These are phyloP conservation scores for Cynopterus sphinx DNA, from an alignment of 2,797 vertebrate genomes.

Conservation along the genomic window DNA sequence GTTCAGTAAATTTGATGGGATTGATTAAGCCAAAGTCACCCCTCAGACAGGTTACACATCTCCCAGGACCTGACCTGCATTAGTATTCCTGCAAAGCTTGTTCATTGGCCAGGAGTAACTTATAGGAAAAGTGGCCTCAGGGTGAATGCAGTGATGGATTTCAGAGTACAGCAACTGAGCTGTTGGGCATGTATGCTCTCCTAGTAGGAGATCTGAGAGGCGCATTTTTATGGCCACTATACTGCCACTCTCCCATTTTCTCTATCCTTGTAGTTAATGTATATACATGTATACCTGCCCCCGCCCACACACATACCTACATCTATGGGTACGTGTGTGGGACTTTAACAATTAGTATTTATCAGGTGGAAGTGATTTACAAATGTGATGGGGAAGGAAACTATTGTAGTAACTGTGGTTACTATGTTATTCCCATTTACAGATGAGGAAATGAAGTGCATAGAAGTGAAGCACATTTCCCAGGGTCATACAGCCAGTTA, in stretches of 20 bases:
- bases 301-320: too few species aligned
- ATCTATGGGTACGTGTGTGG: background rate
- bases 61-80: background rate
- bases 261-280: background rate
- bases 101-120: background rate
- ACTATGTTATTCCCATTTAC: background rate
- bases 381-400: background rate
- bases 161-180: background rate
- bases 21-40: background rate
- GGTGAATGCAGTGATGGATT: background rate
- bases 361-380: background rate
- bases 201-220: background rate
- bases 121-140: background rate
- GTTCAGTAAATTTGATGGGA: background rate
- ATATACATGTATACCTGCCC: background rate
- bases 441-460: background rate
- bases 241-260: background rate
- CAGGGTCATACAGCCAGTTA: background rate
- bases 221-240: background rate
- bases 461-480: background rate
- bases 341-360: background rate
- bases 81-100: background rate
- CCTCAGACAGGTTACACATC: background rate
- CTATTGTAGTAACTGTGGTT: background rate
- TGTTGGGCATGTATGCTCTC: background rate